Conservation (phyloP, 2,797 vertebrate species). For the Enteromius viviparus region DNA sequence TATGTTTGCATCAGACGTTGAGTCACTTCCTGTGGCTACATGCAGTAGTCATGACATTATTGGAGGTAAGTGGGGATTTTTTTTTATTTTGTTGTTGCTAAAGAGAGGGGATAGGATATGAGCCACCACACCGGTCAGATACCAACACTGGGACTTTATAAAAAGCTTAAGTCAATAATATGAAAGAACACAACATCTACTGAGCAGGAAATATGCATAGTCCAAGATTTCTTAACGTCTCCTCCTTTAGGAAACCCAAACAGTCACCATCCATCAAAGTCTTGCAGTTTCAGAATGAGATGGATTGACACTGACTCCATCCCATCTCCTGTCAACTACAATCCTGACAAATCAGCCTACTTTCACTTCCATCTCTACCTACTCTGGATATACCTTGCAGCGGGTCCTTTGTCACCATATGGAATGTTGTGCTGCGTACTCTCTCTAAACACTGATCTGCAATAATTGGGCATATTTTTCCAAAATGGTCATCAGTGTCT, state of each 20-base stretch:
- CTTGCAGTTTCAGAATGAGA: neutral
- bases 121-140: neutral
- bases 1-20: conserved; percentile 27
- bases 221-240: neutral
- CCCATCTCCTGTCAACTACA: conserved; percentile 8
- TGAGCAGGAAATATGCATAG: neutral
- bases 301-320: neutral
- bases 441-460: neutral
- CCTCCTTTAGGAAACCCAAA: neutral
- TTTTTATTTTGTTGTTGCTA: neutral
- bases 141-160: neutral
- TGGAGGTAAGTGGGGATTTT: neutral
- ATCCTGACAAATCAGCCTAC: neutral
- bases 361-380: neutral
- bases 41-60: conserved; percentile 29
- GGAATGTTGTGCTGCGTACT: neutral
- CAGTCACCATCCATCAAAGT: neutral
- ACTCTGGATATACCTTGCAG: conserved; percentile 1
- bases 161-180: neutral
- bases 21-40: conserved; percentile 45
- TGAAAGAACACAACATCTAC: neutral
- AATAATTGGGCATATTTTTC: neutral
- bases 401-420: neutral
- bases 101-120: neutral
- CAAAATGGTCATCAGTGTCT: no score